A percentile compares a stretch with the other conserved stretches of the same genome.
These are phyloP conservation scores for Polypedilum vanderplanki DNA, from an alignment of 1,140 invertebrate species.

Conservation along the genomic window DNA sequence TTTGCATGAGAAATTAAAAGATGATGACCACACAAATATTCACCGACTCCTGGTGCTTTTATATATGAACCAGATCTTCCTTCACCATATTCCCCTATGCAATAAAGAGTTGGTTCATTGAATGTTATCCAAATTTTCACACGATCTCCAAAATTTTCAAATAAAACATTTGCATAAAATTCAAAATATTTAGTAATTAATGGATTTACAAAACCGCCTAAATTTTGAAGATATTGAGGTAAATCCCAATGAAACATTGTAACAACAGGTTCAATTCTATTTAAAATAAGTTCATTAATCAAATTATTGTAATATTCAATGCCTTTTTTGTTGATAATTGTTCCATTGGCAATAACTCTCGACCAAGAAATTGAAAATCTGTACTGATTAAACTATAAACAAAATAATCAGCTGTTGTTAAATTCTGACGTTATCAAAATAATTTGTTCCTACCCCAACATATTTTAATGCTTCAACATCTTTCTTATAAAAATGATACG, in stretches of 20 bases:
- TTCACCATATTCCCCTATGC: conserved; percentile 50
- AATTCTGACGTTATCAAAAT: too few relatives aligned
- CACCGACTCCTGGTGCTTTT: conserved; percentile 34
- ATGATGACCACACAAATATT: conserved; percentile 50
- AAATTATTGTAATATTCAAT: conserved; percentile 57
- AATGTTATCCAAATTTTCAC: conserved; percentile 53
- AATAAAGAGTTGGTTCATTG: conserved; percentile 52
- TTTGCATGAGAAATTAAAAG: conserved; percentile 51
- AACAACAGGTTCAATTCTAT: conserved; percentile 55
- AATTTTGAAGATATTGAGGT: conserved; percentile 46
- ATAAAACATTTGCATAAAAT: conserved; percentile 49
- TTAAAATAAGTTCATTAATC: conserved; percentile 50
- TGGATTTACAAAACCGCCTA: conserved; percentile 47
- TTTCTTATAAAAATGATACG: conserved; percentile 57
- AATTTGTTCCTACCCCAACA: conserved; percentile 50
- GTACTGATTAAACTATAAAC: conserved; percentile 43
- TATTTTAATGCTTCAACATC: conserved; percentile 55
- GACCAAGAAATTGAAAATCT: conserved; percentile 62
- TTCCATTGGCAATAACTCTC: conserved; percentile 53
- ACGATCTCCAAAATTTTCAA: conserved; percentile 48
- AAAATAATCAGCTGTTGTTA: too few relatives aligned
- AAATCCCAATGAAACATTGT: conserved; percentile 49
- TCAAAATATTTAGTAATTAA: conserved; percentile 49
- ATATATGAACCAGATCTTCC: conserved; percentile 46
- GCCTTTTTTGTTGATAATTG: conserved; percentile 53